Base-by-base conservation (phyloP, 2,888 invertebrate genomes). In the Diarsia rubi region DNA sequence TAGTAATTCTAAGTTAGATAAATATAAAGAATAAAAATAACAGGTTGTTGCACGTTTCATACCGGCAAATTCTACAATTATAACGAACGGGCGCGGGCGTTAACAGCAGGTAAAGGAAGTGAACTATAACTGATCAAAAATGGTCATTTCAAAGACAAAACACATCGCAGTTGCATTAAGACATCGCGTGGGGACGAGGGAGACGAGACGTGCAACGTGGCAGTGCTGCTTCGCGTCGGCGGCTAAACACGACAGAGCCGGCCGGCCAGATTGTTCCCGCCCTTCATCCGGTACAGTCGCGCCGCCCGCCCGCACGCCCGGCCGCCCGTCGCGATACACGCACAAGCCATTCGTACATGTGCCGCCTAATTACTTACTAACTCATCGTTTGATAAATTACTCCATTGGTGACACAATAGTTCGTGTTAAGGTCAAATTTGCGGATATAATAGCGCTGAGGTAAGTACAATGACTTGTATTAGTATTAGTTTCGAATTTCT, bases 211-310 rank as follows among this genome's bases (percentile, higher is more conserved):
- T 71, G 73, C 75, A 73, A 82, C 70, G 78, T 83, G 81, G 83
- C 77, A 82, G 81, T 82, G 83, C 76, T 79, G 77, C n/a, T 49
- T n/a, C 73, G 59, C 75, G 57, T 60, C 73, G 77, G 57, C 74
- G 67, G 49, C 54, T 68, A 54, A 76, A 81, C 81, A 78, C 66
- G 74, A 59, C 72, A 74, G 69, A 84, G 81, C 86, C 77, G 49
- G 90, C 80, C 88, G 63, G 89, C 79, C 91, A 93, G 91, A 93
- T 89, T 88, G 87, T 86, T 90, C 85, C 88, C 91, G 91, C 91
- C 92, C 91, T 88, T 86, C 88, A 84, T 73, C 82, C 87, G 88
- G 87, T 83, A 84, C 69, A 79, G 92, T 85, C 93, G 93, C 90
- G 92, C 85, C 86, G 91, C 85, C 86, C 84, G 86, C 85, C 86